Base-by-base conservation (phyloP, 2,113 vertebrate species). In the Smithornis capensis region DNA sequence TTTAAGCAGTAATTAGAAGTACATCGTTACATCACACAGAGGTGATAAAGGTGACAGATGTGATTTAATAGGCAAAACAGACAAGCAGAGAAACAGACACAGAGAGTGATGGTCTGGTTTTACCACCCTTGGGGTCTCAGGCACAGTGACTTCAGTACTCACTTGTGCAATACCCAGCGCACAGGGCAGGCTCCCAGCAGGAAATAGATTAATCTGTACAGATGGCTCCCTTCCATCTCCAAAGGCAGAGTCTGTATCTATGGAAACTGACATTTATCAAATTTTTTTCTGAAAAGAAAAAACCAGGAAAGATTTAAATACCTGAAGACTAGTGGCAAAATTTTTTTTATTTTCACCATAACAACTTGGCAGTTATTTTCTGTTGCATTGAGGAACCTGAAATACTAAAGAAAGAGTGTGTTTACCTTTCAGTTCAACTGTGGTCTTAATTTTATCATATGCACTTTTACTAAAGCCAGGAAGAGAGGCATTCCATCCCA, bases 121-220 rank as follows among this genome's bases (percentile, higher is more conserved):
- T 7, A 40, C 57, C 55, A 38, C 3, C 21, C 28, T 52, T 8
- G 10, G 56, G 35, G n/a, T 40, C 16, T 7, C 31, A 53, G 56
- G 19, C 31, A 64, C 22, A 13, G 15, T 21, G 63, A 64, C 44
- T 33, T 47, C 44, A 73, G 49, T 21, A 12, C 21, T 35, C 4
- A 8, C 12, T n/a, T 70, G 56, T 18, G 35, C 2, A 2, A 22
- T 4, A 33, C 29, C 3, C 33, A 57, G 74, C 2, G 6, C 35
- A 27, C 0, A 57, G 40, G 29, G 14, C 47, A 29, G 0, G 0
- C 35, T 55, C 52, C 16, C 29, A 37, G 35, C 33, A 68, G n/a
- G 23, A 8, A 79, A 18, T 0, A 50, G 15, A 18, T 4, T 12
- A 3, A 4, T 19, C 47, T 3, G 0, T 2, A 33, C 8, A 73